A percentile compares a stretch with the other conserved stretches of the same genome.
These are phyloP conservation scores for Bombyx mori DNA, from an alignment of 1,140 invertebrate species.

Conservation along the genomic window ASM3026992v2 NC_085128.1:8492501-8493000, in stretches of 20 bases:
- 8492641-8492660: too few relatives aligned
- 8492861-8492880: constrained; percentile 7
- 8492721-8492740: too few relatives aligned
- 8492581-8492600: too few relatives aligned
- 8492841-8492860: constrained; percentile 8
- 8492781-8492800: neutral
- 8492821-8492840: constrained; percentile 3
- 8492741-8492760: neutral
- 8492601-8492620: too few relatives aligned
- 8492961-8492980: too few relatives aligned
- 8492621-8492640: too few relatives aligned
- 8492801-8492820: constrained; percentile 14
- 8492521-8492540: too few relatives aligned
- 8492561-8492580: neutral
- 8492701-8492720: too few relatives aligned
- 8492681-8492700: too few relatives aligned
- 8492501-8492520: too few relatives aligned
- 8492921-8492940: constrained; percentile 11
- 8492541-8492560: neutral
- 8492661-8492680: too few relatives aligned
- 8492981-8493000: too few relatives aligned
- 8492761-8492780: neutral
- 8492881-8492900: constrained; percentile 11
- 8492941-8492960: neutral
- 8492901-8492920: neutral